Percentiles rank a stretch among this genome's conserved stretches.
These are phyloP conservation scores for Drosophila ezoana DNA, from an alignment of 2,888 invertebrate species.

Conservation along the genomic window DNA sequence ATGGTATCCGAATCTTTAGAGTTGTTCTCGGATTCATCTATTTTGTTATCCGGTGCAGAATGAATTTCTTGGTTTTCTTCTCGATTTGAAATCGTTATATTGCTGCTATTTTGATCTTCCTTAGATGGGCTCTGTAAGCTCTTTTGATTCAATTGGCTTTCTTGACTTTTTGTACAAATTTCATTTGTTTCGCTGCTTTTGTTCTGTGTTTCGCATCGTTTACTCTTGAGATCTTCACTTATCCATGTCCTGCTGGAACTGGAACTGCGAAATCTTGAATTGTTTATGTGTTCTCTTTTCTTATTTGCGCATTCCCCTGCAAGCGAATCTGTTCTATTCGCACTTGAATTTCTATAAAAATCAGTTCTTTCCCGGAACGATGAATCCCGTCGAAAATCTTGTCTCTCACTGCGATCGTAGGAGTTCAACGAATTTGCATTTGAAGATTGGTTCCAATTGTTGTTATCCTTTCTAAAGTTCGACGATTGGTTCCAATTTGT, in stretches of 20 bases:
- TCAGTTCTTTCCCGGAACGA: slow-evolving; percentile 18
- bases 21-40: too few relatives aligned
- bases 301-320: background rate
- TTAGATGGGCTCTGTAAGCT: background rate
- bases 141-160: background rate
- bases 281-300: background rate
- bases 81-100: background rate
- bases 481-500: slow-evolving; percentile 6
- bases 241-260: background rate
- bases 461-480: background rate
- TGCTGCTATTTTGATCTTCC: background rate
- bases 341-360: slow-evolving; percentile 7
- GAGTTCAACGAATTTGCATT: background rate
- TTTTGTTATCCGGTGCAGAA: too few relatives aligned
- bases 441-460: slow-evolving; percentile 8
- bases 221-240: background rate
- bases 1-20: background rate
- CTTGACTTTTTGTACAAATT: background rate
- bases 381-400: slow-evolving; percentile 5
- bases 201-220: background rate
- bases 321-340: background rate
- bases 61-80: background rate
- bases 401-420: background rate
- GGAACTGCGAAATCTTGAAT: background rate
- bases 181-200: slow-evolving; percentile 1